A percentile compares a stretch with the other conserved stretches of the same genome.
Conservation (phyloP, 1,140 invertebrate genomes). For the Papilio machaon region DNA sequence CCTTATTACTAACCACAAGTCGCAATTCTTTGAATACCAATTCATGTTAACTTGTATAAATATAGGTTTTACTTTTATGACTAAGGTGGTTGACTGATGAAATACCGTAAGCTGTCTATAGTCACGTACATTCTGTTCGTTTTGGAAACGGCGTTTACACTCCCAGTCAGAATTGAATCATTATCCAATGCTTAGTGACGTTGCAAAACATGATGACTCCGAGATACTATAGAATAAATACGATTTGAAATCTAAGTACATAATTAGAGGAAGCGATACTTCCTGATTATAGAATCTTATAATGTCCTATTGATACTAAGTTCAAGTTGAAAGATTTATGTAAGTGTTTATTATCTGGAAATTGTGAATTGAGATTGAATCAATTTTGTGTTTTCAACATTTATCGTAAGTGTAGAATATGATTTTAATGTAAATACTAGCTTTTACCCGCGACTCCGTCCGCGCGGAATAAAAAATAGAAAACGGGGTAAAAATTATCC, state of each 20-base stretch:
- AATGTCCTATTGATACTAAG: background rate
- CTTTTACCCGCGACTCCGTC: no score
- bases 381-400: background rate
- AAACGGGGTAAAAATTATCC: no score
- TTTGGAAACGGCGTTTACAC: background rate
- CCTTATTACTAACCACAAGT: background rate
- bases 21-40: background rate
- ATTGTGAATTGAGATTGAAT: no score
- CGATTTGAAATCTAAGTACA: constrained; percentile 10
- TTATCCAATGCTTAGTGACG: background rate
- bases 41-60: background rate
- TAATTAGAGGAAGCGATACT: constrained; percentile 22
- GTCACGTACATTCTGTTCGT: background rate
- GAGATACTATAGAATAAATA: constrained; percentile 3
- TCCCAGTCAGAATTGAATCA: constrained; percentile 10
- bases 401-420: background rate
- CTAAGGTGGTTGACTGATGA: constrained; percentile 1
- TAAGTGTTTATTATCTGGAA: no score
- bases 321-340: background rate
- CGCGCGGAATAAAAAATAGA: no score
- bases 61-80: constrained; percentile 8
- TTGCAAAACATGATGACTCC: background rate
- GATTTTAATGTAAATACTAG: background rate
- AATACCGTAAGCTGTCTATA: background rate
- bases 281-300: background rate